These are phyloP conservation scores for Psilopogon haemacephalus DNA, from an alignment of 2,113 vertebrate genomes.

Conservation along the genomic window DNA sequence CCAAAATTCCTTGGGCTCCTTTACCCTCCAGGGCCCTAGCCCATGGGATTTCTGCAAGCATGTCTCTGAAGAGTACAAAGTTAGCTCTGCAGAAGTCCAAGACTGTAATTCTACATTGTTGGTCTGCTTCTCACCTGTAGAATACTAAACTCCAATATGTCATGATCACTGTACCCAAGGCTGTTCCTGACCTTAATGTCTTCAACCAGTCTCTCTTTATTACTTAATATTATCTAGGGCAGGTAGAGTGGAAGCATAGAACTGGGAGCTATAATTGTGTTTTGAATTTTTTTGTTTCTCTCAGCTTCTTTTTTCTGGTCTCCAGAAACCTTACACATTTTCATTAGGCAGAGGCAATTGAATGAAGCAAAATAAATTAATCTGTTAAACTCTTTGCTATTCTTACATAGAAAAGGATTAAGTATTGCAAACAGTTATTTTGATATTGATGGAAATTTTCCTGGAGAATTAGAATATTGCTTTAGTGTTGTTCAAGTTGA, in stretches of 20 bases:
- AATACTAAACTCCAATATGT: too few species aligned
- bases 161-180: too few species aligned
- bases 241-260: background rate
- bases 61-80: too few species aligned
- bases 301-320: background rate
- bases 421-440: background rate
- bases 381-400: background rate
- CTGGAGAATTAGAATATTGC: background rate
- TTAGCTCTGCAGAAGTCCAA: too few species aligned
- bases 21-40: too few species aligned
- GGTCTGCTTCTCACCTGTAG: too few species aligned
- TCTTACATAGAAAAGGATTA: background rate
- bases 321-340: background rate
- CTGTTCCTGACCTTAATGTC: too few species aligned
- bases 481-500: background rate
- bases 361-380: background rate
- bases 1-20: too few species aligned
- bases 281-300: background rate
- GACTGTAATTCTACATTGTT: too few species aligned
- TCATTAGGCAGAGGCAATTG: background rate
- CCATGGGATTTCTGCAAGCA: too few species aligned
- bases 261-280: background rate
- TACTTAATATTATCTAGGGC: background rate
- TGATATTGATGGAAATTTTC: background rate
- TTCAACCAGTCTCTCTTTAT: too few species aligned